Evolutionary conservation across 2,888 invertebrate species (phyloP), one percentile per base, ranked within the genome.

Genomic region (Toxonevra muliebris): DNA sequence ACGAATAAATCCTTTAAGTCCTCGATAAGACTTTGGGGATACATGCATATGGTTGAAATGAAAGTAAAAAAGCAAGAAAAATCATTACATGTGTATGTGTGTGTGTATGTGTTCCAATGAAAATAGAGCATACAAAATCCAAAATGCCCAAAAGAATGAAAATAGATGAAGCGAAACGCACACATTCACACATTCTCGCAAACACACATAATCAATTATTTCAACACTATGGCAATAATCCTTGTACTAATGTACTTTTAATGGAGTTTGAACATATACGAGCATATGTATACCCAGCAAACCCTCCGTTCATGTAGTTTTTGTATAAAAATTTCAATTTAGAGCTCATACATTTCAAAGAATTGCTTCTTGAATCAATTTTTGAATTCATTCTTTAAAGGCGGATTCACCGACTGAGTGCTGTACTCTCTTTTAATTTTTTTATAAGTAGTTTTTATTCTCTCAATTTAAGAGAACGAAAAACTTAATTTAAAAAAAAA

Each of bases 171-270:
- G 48, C 48, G 11, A 48, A 1, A 11, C 48, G 9, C 48, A 30
- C 3, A 30, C 30, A 30, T 30, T 7, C 30, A 30, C 30, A 30
- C 30, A 30, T 7, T 4, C 30, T 4, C 30, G 7, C 30, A 30
- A 2, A 30, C 30, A 30, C 30, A 30, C 30, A 30, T 30, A 50
- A 61, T 61, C 61, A 61, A 61, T 61, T 61, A 61, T 52, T 61
- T 17, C 61, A 61, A 61, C 61, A 61, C 50, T 61, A 15, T 13
- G 59, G 45, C 61, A 66, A 42, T 66, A 66, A 66, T 66, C 62
- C 66, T 30, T 4, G n/a, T 12, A 42, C 61, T 66, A 66, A 66
- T 66, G 62, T 66, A n/a, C 66, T 62, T 66, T 66, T 62, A 66
- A 60, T 66, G 65, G 60, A 53, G 53, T 45, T 20, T 2, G 48